Percentiles rank a stretch among this genome's conserved stretches.
phyloP scores from a whole-genome alignment of 37 sponge, comb jelly and placozoan species.

The Spongilla lacustris region DNA sequence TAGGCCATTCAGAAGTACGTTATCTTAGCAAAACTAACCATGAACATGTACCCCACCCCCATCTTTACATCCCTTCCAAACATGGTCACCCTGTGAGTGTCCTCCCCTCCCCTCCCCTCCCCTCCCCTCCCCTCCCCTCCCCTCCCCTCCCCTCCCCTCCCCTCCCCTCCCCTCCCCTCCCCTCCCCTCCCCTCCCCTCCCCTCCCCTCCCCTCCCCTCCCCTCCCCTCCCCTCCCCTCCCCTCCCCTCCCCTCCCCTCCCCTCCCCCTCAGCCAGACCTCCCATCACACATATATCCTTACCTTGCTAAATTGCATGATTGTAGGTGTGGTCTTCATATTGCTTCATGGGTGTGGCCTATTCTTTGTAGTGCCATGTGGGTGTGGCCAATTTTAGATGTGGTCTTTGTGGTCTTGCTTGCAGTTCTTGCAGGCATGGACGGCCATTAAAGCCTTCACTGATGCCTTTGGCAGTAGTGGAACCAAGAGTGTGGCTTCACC shows the following conservation, averaged over 20 bases:
- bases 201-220: background rate
- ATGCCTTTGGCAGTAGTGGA: background rate
- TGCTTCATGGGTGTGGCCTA: too few relatives aligned
- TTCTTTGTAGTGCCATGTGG: background rate
- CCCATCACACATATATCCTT: too few relatives aligned
- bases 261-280: too few relatives aligned
- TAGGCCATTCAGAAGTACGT: constrained; percentile 60
- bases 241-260: constrained; percentile 8
- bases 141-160: background rate
- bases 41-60: background rate
- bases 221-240: constrained; percentile 1
- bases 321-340: too few relatives aligned
- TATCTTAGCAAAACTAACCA: background rate
- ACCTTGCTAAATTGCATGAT: too few relatives aligned
- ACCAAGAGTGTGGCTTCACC: background rate
- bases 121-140: constrained; percentile 1
- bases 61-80: background rate
- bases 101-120: constrained; percentile 2
- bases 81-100: background rate
- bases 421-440: background rate
- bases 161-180: constrained; percentile 2
- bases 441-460: background rate
- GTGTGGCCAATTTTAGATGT: too few relatives aligned
- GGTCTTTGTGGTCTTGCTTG: background rate
- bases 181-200: background rate